These are phyloP conservation scores for Pteruthius melanotis DNA, from an alignment of 2,113 vertebrate genomes.

Conservation along the genomic window DNA sequence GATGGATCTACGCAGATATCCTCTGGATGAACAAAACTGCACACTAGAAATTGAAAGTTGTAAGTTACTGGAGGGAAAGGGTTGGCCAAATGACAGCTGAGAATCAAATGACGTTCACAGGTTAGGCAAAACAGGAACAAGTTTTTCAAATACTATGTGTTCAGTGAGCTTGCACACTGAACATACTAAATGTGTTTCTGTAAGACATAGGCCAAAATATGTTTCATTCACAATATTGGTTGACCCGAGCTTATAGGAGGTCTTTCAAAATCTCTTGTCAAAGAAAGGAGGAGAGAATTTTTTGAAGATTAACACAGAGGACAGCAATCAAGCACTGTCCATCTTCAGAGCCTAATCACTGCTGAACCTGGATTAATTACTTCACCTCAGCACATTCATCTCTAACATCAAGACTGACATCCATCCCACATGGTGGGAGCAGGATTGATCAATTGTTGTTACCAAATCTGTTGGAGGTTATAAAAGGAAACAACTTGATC, in stretches of 20 bases:
- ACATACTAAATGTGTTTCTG: not conserved
- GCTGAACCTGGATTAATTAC: not conserved
- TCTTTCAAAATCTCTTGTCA: not conserved
- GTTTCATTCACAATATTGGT: not conserved
- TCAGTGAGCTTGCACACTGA: not conserved
- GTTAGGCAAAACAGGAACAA: not conserved
- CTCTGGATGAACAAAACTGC: conserved; percentile 93
- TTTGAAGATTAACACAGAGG: not conserved
- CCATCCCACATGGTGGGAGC: accelerated
- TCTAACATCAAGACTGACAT: not conserved
- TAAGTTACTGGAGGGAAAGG: conserved; percentile 74
- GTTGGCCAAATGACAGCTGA: not conserved
- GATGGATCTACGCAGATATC: conserved; percentile 94
- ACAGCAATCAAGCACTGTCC: not conserved
- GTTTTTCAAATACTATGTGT: not conserved
- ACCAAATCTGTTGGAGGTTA: not conserved
- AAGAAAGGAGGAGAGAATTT: not conserved
- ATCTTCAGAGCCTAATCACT: not conserved
- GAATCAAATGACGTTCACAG: not conserved
- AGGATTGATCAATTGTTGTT: not conserved
- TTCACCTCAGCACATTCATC: not conserved
- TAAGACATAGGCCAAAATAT: not conserved
- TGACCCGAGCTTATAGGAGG: not conserved
- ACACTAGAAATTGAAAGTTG: conserved; percentile 94
- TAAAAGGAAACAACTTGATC: not conserved